phyloP scores from a whole-genome alignment of 1,140 invertebrate species.

The Saccostrea echinata region DNA sequence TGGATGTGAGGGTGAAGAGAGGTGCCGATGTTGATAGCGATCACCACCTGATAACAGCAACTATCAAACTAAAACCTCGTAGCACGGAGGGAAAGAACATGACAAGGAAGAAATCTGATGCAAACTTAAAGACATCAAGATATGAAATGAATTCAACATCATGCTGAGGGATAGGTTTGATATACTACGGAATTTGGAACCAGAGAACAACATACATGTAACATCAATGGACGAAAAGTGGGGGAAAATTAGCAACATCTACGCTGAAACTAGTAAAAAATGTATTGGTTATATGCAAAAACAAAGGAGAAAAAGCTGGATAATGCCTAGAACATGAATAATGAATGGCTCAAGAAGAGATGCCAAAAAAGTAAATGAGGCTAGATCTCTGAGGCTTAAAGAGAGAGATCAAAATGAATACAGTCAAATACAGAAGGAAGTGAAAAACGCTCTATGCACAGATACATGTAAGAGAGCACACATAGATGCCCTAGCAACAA shows the following conservation, averaged over 20 bases:
- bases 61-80: constrained; percentile 42
- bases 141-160: not conserved
- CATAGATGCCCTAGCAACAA: no score
- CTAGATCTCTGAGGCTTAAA: not conserved
- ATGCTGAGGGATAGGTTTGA: constrained; percentile 9
- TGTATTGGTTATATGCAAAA: constrained; percentile 13
- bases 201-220: not conserved
- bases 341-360: constrained; percentile 40
- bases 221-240: no score
- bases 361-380: constrained; percentile 38
- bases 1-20: no score
- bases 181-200: constrained; percentile 26
- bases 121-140: constrained; percentile 13
- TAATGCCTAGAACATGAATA: no score
- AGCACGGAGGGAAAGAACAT: not conserved
- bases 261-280: no score
- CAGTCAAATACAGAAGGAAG: no score
- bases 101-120: not conserved
- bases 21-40: no score
- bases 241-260: no score
- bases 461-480: no score
- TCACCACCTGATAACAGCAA: no score
- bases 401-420: no score
- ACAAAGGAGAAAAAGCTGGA: constrained; percentile 18
- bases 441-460: no score